Conservation (phyloP, 2,888 invertebrate species). For the Heliconius erato region DNA sequence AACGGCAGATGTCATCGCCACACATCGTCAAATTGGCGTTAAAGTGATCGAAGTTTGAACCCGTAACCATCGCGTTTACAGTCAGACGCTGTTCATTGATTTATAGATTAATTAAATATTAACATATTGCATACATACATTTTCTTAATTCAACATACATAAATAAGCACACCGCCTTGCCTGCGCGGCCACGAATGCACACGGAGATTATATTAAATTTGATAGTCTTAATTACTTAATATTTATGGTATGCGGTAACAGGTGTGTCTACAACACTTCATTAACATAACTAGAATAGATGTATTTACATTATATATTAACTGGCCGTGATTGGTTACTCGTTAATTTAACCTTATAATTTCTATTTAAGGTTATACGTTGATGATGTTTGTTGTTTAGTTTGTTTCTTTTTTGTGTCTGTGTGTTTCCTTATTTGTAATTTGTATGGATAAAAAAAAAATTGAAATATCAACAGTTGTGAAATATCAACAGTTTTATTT, state of each 20-base stretch:
- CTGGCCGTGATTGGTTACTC: background rate
- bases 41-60: background rate
- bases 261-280: slow-evolving; percentile 29
- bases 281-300: slow-evolving; percentile 33
- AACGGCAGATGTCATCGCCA: no score
- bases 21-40: no score
- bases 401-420: background rate
- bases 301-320: slow-evolving; percentile 27
- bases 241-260: slow-evolving; percentile 27
- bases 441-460: no score
- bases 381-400: background rate
- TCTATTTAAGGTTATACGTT: slow-evolving; percentile 9
- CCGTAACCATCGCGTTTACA: background rate
- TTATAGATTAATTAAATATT: background rate
- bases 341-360: slow-evolving; percentile 15
- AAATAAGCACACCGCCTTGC: background rate
- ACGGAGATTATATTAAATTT: slow-evolving; percentile 21
- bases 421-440: background rate
- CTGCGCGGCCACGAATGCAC: slow-evolving; percentile 9
- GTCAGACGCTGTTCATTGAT: background rate
- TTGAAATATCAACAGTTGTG: no score
- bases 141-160: background rate
- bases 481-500: background rate
- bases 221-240: slow-evolving; percentile 29
- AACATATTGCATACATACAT: background rate